Conservation (phyloP, 2,888 invertebrate genomes). For the Ecdyonurus torrentis region DNA sequence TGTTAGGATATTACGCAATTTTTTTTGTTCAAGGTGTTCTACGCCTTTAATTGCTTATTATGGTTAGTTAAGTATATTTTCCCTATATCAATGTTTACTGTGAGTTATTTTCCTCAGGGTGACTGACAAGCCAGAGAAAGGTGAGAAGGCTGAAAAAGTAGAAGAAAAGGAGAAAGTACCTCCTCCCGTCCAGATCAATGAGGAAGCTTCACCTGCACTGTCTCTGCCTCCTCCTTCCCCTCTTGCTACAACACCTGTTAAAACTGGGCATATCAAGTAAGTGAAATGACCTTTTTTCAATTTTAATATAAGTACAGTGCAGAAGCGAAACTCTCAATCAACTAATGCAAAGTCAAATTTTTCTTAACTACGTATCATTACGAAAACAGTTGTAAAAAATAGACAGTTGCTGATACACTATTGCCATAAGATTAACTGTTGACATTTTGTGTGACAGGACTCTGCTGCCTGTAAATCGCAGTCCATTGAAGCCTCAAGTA, state of each 20-base stretch:
- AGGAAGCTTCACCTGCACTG: neutral
- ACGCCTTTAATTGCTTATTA: no score
- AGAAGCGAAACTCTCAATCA: no score
- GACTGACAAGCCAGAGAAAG: neutral
- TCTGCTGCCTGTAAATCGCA: neutral
- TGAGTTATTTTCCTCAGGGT: neutral
- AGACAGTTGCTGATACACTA: no score
- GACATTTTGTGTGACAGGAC: neutral
- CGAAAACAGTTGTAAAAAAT: no score
- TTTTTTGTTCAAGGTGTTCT: no score
- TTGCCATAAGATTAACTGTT: neutral
- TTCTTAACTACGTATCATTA: no score
- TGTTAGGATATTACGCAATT: no score
- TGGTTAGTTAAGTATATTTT: no score
- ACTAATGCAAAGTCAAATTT: no score
- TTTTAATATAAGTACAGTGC: no score
- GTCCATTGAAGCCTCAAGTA: neutral
- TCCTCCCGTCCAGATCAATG: neutral
- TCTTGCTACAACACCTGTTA: neutral
- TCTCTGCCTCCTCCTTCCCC: neutral
- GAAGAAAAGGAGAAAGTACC: neutral
- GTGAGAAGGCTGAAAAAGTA: neutral
- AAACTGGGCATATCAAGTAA: neutral
- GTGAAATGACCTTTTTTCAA: neutral
- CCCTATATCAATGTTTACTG: neutral